Base-by-base conservation (phyloP, 2,113 vertebrate species). In the Semicossyphus pulcher region DNA sequence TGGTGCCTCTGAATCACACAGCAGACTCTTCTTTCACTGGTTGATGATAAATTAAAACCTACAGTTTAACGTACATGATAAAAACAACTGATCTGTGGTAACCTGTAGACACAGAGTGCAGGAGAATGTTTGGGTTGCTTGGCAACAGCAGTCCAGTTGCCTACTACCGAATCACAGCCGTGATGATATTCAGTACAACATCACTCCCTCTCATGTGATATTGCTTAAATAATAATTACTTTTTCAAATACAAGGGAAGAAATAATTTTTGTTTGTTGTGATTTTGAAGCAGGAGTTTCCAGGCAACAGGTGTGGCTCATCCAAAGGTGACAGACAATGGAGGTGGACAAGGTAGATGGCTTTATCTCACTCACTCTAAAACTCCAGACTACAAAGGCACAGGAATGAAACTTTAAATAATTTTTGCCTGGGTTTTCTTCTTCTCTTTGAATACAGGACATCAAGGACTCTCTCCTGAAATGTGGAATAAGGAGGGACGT, bases 281-380 rank as follows among this genome's bases (percentile, higher is more conserved):
- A 71, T 37, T 26, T n/a, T 51, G 28, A 53, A 59, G 10, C 48
- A 28, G 10, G 15, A 21, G 81, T 80, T 59, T 58, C 80, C 57
- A 28, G 64, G 80, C 61, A 78, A 83, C 86, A 63, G 65, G 64
- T 41, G 16, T 16, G 61, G 2, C 53, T 23, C 51, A 23, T 26
- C 11, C 36, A 25, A 20, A 58, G 20, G 60, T 58, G 49, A 32
- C 28, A n/a, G 26, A 57, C n/a, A 11, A 74, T 78, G 69, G 83
- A 79, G 16, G 32, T 29, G 44, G 52, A 9, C 1, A 31, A 79
- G 78, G 81, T 81, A 28, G 32, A 42, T 0, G 0, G 23, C 12
- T 42, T 41, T 6, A 5, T 29, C 7, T 39, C 15, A 34, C 20
- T 56, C 23, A 0, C 10, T 18, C 21, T n/a, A 47, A 23, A 45